phyloP scores from a whole-genome alignment of 2,888 invertebrate genomes.

The Acanthosepion pharaonis region DNA sequence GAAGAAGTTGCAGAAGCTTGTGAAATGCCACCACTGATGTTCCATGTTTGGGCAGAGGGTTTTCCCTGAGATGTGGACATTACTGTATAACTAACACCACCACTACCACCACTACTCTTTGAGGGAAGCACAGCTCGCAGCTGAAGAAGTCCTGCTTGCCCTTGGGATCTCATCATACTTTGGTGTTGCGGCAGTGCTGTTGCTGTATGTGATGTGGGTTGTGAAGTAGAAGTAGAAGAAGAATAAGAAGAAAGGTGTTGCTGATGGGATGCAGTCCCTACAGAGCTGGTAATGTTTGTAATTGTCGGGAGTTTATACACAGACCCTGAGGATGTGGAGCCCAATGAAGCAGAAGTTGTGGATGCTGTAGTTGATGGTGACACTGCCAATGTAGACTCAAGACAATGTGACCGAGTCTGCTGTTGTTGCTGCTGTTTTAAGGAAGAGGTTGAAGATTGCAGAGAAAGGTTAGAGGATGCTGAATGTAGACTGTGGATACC shows the following conservation, averaged over 20 bases:
- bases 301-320: constrained; percentile 45
- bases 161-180: constrained; percentile 15
- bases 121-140: not conserved
- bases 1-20: not conserved
- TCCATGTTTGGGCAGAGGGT: constrained; percentile 43
- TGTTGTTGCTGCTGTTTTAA: not conserved
- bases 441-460: not conserved
- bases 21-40: constrained; percentile 21
- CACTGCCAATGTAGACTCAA: not conserved
- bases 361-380: constrained; percentile 24
- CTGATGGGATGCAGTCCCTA: not conserved
- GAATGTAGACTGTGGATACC: constrained; percentile 21
- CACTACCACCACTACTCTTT: constrained; percentile 34
- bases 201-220: constrained; percentile 12
- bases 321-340: constrained; percentile 37
- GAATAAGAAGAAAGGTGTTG: not conserved
- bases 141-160: constrained; percentile 25
- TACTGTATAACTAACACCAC: constrained; percentile 5
- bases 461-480: not conserved
- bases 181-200: constrained; percentile 23
- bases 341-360: constrained; percentile 10
- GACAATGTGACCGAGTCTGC: constrained; percentile 37
- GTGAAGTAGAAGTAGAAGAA: not conserved
- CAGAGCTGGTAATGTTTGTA: constrained; percentile 42
- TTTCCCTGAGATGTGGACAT: constrained; percentile 42